Percentiles rank a stretch among this genome's conserved stretches.
These are phyloP conservation scores for Neoarius graeffei DNA, from an alignment of 2,113 vertebrate genomes.

Conservation along the genomic window DNA sequence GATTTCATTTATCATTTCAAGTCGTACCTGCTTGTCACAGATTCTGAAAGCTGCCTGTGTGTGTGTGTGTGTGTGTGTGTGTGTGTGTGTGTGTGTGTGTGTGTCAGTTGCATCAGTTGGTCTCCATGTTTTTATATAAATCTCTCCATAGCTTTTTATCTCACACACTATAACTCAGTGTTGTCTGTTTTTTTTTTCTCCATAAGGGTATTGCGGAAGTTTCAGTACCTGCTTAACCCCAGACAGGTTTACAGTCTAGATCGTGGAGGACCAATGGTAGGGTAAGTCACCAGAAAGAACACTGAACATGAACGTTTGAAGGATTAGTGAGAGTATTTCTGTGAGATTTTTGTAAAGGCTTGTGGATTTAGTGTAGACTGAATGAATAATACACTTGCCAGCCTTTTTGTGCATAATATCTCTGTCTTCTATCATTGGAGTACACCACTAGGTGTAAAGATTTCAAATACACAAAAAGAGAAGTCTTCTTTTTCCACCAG, in stretches of 20 bases:
- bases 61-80: too few relatives aligned
- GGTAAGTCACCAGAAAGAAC: constrained; percentile 73
- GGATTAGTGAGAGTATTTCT: not conserved
- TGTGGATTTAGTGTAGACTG: not conserved
- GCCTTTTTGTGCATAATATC: not conserved
- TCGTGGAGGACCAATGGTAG: constrained; percentile 78
- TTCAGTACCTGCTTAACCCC: constrained; percentile 90
- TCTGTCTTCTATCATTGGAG: not conserved
- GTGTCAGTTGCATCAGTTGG: not conserved
- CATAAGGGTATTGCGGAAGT: constrained; percentile 84
- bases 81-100: constrained; percentile 29
- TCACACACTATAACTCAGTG: not conserved
- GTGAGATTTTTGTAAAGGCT: not conserved
- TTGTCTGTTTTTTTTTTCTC: constrained; percentile 29
- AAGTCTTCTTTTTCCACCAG: not conserved
- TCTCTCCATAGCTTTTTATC: not conserved
- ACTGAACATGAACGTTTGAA: not conserved
- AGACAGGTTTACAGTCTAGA: constrained; percentile 87
- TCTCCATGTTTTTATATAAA: not conserved
- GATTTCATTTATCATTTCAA: constrained; percentile 48
- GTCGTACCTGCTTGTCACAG: constrained; percentile 38
- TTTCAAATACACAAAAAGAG: not conserved
- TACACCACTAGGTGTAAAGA: not conserved
- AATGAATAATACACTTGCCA: not conserved
- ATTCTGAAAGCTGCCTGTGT: constrained; percentile 33